Percentiles rank a stretch among this genome's conserved stretches.
Conservation (phyloP, 2,113 vertebrate species). For the Xenopus borealis region DNA sequence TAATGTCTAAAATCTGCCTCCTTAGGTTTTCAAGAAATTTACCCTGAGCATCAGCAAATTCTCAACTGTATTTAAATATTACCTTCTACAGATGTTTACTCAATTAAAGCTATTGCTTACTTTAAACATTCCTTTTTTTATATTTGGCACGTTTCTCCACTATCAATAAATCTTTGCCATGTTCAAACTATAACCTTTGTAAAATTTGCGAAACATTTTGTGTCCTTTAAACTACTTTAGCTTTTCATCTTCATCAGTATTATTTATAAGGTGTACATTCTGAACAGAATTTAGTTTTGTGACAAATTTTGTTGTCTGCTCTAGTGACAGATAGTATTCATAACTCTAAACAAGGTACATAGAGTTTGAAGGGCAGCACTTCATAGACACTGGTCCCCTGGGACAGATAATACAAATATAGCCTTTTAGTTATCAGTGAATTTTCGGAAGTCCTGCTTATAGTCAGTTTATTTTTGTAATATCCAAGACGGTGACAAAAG, state of each 20-base stretch:
- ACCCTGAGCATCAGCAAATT: no score
- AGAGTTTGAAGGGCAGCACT: conserved; percentile 34
- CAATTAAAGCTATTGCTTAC: no score
- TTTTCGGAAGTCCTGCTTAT: neutral
- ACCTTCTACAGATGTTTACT: no score
- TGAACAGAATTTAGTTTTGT: conserved; percentile 21
- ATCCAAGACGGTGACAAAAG: neutral
- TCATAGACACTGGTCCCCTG: conserved; percentile 26
- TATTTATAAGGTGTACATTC: conserved; percentile 42
- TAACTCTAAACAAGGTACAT: conserved; percentile 31
- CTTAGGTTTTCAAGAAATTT: no score
- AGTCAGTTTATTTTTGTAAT: conserved; percentile 13
- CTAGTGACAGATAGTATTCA: conserved; percentile 21
- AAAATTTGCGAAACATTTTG: conserved; percentile 1
- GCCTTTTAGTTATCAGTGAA: conserved; percentile 28
- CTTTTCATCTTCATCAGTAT: conserved; percentile 41
- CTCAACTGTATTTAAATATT: no score
- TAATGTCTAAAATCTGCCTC: no score
- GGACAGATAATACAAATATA: conserved; percentile 23
- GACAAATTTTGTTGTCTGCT: conserved; percentile 21
- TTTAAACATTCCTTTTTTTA: no score
- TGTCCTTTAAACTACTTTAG: conserved; percentile 35
- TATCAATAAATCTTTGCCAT: no score
- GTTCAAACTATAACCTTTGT: neutral
- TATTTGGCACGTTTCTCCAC: no score